These are phyloP conservation scores for Salvator merianae DNA, from an alignment of 2,113 vertebrate genomes.

Conservation along the genomic window DNA sequence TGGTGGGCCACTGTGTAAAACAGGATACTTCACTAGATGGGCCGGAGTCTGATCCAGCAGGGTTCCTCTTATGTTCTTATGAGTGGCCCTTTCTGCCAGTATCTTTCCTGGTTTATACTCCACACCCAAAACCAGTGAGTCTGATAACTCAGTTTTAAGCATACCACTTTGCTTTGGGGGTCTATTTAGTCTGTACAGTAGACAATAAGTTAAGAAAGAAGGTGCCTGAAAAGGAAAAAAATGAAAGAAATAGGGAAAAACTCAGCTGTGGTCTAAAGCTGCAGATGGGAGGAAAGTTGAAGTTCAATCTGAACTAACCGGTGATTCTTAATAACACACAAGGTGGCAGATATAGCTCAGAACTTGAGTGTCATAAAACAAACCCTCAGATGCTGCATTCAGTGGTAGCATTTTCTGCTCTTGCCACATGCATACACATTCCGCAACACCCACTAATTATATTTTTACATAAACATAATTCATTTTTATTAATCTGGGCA, in stretches of 20 bases:
- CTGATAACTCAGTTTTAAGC: no score
- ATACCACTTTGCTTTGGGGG: no score
- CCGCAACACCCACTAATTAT: background rate
- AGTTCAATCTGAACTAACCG: background rate
- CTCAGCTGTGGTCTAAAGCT: background rate
- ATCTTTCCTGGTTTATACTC: no score
- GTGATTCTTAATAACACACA: background rate
- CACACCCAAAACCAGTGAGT: no score
- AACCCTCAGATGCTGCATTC: background rate
- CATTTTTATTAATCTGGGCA: conserved; percentile 19
- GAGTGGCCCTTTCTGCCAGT: no score
- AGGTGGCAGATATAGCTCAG: background rate
- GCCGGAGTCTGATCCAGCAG: no score
- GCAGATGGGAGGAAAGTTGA: background rate
- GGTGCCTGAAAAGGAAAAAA: background rate
- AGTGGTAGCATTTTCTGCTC: background rate
- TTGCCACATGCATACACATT: background rate
- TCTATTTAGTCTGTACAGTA: no score
- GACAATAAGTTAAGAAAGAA: no score
- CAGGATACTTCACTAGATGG: no score
- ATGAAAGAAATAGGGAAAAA: background rate
- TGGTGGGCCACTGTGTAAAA: no score
- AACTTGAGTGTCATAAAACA: background rate
- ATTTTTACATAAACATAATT: conserved; percentile 12
- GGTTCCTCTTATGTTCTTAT: no score